phyloP scores from a whole-genome alignment of 2,113 vertebrate species.

The Ictalurus furcatus region DNA sequence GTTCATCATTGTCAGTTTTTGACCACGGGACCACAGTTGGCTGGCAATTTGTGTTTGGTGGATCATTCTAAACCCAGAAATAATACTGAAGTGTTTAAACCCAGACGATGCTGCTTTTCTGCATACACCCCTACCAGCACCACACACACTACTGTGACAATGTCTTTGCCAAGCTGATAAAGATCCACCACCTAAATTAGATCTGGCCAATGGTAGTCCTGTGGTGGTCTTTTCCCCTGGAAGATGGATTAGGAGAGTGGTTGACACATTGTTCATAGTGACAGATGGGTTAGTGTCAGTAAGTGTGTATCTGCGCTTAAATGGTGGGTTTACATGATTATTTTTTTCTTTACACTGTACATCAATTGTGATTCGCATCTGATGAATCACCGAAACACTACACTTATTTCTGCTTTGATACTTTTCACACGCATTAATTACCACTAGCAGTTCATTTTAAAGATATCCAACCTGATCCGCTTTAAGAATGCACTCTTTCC shows the following conservation, averaged over 20 bases:
- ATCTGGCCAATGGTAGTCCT: background rate
- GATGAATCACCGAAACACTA: background rate
- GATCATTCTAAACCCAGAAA: background rate
- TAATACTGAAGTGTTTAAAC: background rate
- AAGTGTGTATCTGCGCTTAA: background rate
- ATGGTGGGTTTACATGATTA: background rate
- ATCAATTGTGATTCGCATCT: background rate
- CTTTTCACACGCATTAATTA: background rate
- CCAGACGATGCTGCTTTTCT: background rate
- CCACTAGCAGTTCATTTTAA: background rate
- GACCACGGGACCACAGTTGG: background rate
- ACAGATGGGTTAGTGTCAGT: background rate
- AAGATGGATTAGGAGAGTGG: background rate
- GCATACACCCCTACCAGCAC: background rate
- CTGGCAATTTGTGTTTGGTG: background rate
- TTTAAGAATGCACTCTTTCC: conserved; percentile 17
- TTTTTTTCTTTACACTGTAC: background rate
- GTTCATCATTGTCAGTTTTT: background rate
- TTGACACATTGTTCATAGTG: background rate
- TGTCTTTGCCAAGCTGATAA: background rate
- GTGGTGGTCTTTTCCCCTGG: background rate
- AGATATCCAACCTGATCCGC: conserved; percentile 14
- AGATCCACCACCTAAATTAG: background rate
- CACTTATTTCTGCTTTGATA: background rate
- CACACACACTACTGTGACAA: background rate